Percentiles rank a stretch among this genome's conserved stretches.
These are phyloP conservation scores for Agelastica alni DNA, from an alignment of 2,888 invertebrate species.

Conservation along the genomic window DNA sequence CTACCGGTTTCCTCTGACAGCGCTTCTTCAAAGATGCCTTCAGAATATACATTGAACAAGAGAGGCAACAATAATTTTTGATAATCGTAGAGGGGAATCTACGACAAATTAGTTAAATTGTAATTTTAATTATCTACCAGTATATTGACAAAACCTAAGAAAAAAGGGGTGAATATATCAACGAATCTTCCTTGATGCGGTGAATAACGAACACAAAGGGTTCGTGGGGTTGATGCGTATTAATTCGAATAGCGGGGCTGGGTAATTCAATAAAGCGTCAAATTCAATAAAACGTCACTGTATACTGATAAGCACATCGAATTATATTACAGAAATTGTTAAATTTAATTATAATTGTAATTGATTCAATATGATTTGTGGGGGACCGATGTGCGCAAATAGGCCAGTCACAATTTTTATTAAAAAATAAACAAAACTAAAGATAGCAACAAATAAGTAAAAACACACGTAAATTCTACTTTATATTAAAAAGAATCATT, in stretches of 20 bases:
- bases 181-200: constrained; percentile 5
- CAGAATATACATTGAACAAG: too few relatives aligned
- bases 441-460: too few relatives aligned
- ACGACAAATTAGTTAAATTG: too few relatives aligned
- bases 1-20: too few relatives aligned
- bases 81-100: too few relatives aligned
- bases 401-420: not conserved
- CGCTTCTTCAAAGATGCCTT: too few relatives aligned
- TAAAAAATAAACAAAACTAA: too few relatives aligned
- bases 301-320: constrained; percentile 33
- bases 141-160: not conserved
- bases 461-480: too few relatives aligned
- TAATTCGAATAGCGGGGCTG: constrained; percentile 36
- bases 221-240: not conserved
- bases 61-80: too few relatives aligned
- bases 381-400: not conserved
- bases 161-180: constrained; percentile 12
- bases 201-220: constrained; percentile 10
- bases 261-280: constrained; percentile 42
- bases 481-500: too few relatives aligned
- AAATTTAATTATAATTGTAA: constrained; percentile 27
- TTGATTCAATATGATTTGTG: constrained; percentile 23
- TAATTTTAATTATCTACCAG: not conserved
- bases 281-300: constrained; percentile 22
- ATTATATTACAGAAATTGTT: constrained; percentile 34